Evolutionary conservation across 2,113 vertebrate genomes (phyloP).

Genomic region (Capreolus pygargus): DNA sequence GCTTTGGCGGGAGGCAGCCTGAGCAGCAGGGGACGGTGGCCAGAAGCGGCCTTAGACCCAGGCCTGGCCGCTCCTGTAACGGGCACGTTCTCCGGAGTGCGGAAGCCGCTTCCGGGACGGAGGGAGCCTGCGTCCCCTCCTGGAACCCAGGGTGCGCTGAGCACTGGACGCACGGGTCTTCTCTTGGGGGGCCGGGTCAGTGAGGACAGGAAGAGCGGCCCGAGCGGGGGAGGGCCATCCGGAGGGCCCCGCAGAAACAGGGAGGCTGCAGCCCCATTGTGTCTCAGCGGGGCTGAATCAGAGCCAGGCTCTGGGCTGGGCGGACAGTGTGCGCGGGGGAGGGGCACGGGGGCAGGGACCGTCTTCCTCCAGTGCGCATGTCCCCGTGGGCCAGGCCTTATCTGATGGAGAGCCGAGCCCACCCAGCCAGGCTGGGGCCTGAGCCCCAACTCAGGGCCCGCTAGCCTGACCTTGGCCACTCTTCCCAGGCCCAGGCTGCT

Average conservation of each 20-base stretch:
- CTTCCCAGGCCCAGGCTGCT: background rate
- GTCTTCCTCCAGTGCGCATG: background rate
- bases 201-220: background rate
- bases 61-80: background rate
- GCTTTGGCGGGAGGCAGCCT: background rate
- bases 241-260: background rate
- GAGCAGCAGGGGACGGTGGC: background rate
- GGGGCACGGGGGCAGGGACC: fast-evolving
- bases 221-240: background rate
- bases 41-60: background rate
- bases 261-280: background rate
- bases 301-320: background rate
- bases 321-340: too few species aligned
- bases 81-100: background rate
- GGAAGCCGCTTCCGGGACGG: background rate
- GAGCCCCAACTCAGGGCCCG: background rate
- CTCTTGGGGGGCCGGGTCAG: background rate
- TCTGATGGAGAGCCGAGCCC: background rate
- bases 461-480: too few species aligned
- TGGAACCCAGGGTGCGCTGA: background rate
- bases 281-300: background rate
- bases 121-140: background rate
- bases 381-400: background rate
- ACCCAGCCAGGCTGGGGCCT: background rate
- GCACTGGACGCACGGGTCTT: background rate